Base-by-base conservation (phyloP, 2,888 invertebrate genomes). In the Apamea anceps region DNA sequence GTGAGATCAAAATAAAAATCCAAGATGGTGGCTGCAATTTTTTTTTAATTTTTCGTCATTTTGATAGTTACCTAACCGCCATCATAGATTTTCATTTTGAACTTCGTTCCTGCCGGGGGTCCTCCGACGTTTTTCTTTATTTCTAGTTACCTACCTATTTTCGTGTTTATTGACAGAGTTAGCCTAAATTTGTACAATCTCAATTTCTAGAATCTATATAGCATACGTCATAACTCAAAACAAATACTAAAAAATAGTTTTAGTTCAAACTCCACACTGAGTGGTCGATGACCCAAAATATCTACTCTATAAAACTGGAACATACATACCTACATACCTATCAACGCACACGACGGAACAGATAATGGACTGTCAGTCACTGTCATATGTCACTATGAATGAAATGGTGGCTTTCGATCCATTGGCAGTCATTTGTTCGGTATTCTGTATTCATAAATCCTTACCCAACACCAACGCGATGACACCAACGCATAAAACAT, bases 341-440 rank as follows among this genome's bases (percentile, higher is more conserved):
- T 28, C 25, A 57, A n/a, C 70, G n/a, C 65, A 12, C 60, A 48
- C 57, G 25, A 28, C 13, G 42, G 13, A n/a, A 18, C 57, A 57
- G 51, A 72, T 79, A 80, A 79, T 79, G 62, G 72, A 18, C 67
- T 67, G 62, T 54, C 72, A n/a, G 21, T 62, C 62, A 45, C 67
- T 48, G 25, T 1, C n/a, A n/a, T n/a, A n/a, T n/a, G n/a, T n/a
- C 42, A n/a, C 21, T 54, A 12, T 42, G 5, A 37, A 48, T 60
- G 66, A 65, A 65, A 60, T 8, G n/a, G 10, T 72, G 28, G n/a
- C 48, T 45, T 71, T 28, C 45, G 12, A 15, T 21, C 1, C 25
- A 72, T 48, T 57, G n/a, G 1, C 45, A 37, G 48, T 60, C 18
- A 63, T 68, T 62, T 28, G 8, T 57, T 54, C 6, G 21, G 15